Base-by-base conservation (phyloP, 2,888 invertebrate species). In the Drosophila kambysellisi region DNA sequence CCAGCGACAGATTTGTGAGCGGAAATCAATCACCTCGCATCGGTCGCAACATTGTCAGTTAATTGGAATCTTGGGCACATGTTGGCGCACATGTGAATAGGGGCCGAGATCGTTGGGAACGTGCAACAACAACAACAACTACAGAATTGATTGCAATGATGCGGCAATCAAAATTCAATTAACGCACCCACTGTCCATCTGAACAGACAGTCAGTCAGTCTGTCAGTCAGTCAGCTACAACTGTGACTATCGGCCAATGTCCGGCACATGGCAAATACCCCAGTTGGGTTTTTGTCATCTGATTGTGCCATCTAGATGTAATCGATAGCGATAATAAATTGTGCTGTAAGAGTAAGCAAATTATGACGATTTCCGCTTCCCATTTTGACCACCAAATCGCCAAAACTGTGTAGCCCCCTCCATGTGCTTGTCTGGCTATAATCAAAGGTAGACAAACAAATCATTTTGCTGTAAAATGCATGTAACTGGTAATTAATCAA, bases 121-220 rank as follows among this genome's bases (percentile, higher is more conserved):
- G 52, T 48, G 60, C 72, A 60, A 62, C n/a, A 43, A 39, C 51
- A 52, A 39, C 39, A 51, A 32, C 17, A 33, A 52, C 35, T 48
- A 41, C 35, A 50, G 41, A 62, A 83, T 87, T 76, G 79, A 86
- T 90, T 74, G 84, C 79, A 76, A 70, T 81, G 79, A 82, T 78
- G 72, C 76, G 79, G 77, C 90, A 85, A 91, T 91, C 91, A 82
- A 80, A 89, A 85, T 91, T 91, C 90, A 89, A 91, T 89, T 91
- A 89, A 79, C 79, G 33, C 64, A n/a, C 41, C 53, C 65, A 63
- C 65, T 68, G 65, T 35, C 68, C 67, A 71, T 30, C 12, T 17
- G 32, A n/a, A 1, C 29, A 30, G 12, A 17, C 56, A 53, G 11
- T 5, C 41, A 20, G n/a, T 4, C 39, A n/a, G n/a, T 41, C 41